Evolutionary conservation across 2,797 vertebrate genomes (phyloP).

Genomic region (Myotis daubentonii): DNA sequence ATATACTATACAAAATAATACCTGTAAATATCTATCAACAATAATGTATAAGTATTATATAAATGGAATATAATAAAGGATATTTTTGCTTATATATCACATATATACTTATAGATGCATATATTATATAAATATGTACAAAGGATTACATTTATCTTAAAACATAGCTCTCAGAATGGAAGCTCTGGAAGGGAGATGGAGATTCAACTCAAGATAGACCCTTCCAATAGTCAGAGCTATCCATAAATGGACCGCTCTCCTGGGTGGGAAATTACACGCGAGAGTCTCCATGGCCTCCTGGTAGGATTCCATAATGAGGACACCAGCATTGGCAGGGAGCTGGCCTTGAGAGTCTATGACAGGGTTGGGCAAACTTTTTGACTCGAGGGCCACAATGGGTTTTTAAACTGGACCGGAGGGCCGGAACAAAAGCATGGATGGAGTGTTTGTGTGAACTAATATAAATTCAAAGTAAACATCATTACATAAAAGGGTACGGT

Average conservation of each 20-base stretch:
- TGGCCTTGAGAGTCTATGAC: neutral
- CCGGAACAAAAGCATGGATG: too few relatives aligned
- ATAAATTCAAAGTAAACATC: too few relatives aligned
- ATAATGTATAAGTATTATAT: neutral
- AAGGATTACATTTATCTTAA: neutral
- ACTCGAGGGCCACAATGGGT: too few relatives aligned
- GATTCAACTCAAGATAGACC: neutral
- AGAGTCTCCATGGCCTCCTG: neutral
- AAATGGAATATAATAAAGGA: neutral
- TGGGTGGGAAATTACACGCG: neutral
- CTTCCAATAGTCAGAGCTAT: neutral
- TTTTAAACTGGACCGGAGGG: too few relatives aligned
- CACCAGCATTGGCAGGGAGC: neutral
- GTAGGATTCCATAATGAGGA: neutral
- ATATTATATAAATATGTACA: neutral
- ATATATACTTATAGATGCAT: neutral
- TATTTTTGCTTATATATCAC: neutral
- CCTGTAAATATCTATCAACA: neutral
- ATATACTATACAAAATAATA: neutral
- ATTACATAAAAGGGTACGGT: too few relatives aligned
- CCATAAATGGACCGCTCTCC: neutral
- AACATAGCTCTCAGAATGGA: neutral
- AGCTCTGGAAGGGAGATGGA: neutral
- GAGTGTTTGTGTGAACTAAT: too few relatives aligned
- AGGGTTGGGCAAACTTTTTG: too few relatives aligned